Base-by-base conservation (phyloP, 1,140 invertebrate genomes). In the Drosophila paulistorum region DNA sequence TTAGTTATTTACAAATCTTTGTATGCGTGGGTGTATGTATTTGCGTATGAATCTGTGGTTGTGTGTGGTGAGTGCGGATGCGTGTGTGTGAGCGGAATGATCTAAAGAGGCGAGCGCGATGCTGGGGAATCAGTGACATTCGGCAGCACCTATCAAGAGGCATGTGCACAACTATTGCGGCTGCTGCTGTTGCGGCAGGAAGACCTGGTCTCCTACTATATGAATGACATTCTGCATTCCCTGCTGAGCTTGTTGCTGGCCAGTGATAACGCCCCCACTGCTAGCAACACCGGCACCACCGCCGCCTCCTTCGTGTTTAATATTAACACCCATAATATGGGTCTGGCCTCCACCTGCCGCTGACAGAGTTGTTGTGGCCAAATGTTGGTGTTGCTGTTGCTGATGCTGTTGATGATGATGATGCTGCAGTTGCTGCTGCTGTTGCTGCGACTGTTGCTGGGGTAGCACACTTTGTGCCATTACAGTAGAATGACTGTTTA, bases 181-280 rank as follows among this genome's bases (percentile, higher is more conserved):
- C 62, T 80, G 77, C 66, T 87, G 80, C 45, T 89, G 81, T 63
- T 90, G 89, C 14, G 83, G 81, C 60, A 87, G 41, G 54, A 85
- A 91, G 41, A 91, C 80, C 58, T 91, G 86, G 67, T 91, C 90
- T 67, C 83, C 90, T 17, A 91, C 90, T 77, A 91, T 91, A 41
- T 91, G 90, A 78, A 91, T 91, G 54, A 91, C 90, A 77, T 91
- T 91, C 74, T 91, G 90, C 80, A 91, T 81, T 73, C 82, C 84
- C 55, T 86, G 82, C 54, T 84, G 80, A 30, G 83, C 14, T 55
- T 57, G 72, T 64, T 65, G 77, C 48, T 75, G 77, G 30, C 55
- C 64, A 60, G 64, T 59, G 37, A 74, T 14, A 17, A 39, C 64
- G 26, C 41, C 62, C 20, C 75, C 69, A 59, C 77, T 55, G 30